Conservation (phyloP, 1,140 invertebrate species). For the Heliconius nattereri region DNA sequence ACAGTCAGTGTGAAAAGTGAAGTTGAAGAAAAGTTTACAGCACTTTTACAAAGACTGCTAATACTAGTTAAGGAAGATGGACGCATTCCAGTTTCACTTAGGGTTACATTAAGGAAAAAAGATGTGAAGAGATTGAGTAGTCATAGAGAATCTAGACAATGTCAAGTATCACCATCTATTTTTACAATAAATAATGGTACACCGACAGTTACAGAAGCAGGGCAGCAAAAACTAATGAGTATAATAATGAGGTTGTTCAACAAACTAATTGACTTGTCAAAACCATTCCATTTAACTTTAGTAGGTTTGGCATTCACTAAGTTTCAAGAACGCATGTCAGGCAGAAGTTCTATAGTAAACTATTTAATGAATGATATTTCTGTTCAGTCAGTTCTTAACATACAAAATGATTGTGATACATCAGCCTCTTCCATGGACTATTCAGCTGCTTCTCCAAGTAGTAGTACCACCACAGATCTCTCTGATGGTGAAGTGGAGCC, state of each 20-base stretch:
- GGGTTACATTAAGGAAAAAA: slow-evolving; percentile 87
- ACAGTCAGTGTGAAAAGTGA: slow-evolving; percentile 86
- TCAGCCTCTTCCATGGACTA: slow-evolving; percentile 81
- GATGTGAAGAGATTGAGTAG: slow-evolving; percentile 80
- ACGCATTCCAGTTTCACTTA: slow-evolving; percentile 86
- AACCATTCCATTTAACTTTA: slow-evolving; percentile 89
- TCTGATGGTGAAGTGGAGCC: slow-evolving; percentile 85
- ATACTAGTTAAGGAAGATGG: slow-evolving; percentile 88
- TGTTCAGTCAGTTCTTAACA: slow-evolving; percentile 86
- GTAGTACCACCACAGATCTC: slow-evolving; percentile 80
- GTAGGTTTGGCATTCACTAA: slow-evolving; percentile 90
- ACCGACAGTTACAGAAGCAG: slow-evolving; percentile 80
- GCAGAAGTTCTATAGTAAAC: slow-evolving; percentile 85
- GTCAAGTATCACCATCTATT: slow-evolving; percentile 84
- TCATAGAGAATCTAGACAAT: slow-evolving; percentile 88
- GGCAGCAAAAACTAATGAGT: slow-evolving; percentile 85
- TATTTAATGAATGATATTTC: slow-evolving; percentile 87
- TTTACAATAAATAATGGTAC: slow-evolving; percentile 82
- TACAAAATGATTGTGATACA: slow-evolving; percentile 81
- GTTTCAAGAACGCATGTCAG: slow-evolving; percentile 86
- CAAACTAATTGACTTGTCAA: slow-evolving; percentile 86
- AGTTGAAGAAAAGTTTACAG: slow-evolving; percentile 85
- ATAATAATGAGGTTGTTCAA: slow-evolving; percentile 88
- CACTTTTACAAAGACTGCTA: slow-evolving; percentile 85
- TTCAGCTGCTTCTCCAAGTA: slow-evolving; percentile 80